Conservation (phyloP, 2,888 invertebrate genomes). For the Saturnia pavonia region DNA sequence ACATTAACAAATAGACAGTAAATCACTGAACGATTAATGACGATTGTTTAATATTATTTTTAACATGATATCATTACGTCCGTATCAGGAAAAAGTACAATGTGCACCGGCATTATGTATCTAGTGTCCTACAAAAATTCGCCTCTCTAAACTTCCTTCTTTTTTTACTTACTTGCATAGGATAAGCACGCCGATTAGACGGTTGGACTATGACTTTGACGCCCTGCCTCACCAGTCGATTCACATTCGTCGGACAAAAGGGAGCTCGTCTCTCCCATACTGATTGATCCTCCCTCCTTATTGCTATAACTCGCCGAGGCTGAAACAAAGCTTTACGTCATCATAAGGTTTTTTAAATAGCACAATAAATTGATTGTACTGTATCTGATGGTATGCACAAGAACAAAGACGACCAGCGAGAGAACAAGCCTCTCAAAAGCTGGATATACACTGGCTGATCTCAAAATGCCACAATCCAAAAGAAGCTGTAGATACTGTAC, state of each 20-base stretch:
- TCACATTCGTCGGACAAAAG: conserved; percentile 95
- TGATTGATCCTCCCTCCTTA: conserved; percentile 95
- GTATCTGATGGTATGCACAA: no score
- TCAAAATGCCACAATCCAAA: no score
- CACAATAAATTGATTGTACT: no score
- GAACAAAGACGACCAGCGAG: no score
- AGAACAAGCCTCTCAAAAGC: no score
- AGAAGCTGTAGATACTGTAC: no score
- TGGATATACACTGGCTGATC: no score
- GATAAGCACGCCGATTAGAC: conserved; percentile 98
- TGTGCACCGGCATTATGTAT: background rate
- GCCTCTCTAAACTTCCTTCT: background rate
- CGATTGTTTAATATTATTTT: background rate
- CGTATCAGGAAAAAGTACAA: background rate
- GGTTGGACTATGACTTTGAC: conserved; percentile 99
- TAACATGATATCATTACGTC: background rate
- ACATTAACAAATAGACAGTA: background rate
- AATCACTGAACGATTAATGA: background rate
- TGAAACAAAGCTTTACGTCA: conserved; percentile 42
- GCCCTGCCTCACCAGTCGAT: conserved; percentile 91
- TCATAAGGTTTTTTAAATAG: background rate
- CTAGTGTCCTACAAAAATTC: background rate
- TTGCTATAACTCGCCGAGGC: conserved; percentile 89
- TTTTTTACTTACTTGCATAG: conserved; percentile 88
- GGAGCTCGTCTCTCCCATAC: conserved; percentile 98